Evolutionary conservation across 2,888 invertebrate species (phyloP).

Genomic region (Nymphalis urticae): DNA sequence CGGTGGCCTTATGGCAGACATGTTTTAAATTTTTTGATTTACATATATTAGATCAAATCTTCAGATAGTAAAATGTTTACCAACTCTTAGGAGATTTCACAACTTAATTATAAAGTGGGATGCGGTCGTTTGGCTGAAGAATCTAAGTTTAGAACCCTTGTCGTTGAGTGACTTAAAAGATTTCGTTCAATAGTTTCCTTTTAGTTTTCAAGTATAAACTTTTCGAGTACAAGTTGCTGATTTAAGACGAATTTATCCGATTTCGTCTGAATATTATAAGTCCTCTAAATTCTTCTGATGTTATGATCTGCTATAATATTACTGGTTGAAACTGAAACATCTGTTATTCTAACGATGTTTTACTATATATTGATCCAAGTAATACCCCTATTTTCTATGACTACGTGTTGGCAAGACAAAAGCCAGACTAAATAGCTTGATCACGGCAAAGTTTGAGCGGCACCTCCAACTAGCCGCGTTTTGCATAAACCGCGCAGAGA

Average conservation of each 20-base stretch:
- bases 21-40: too few relatives aligned
- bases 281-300: too few relatives aligned
- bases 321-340: background rate
- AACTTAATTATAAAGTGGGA: too few relatives aligned
- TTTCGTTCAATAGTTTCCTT: constrained; percentile 1
- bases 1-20: too few relatives aligned
- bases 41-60: too few relatives aligned
- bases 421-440: constrained; percentile 31
- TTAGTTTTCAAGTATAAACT: background rate
- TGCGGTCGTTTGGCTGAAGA: too few relatives aligned
- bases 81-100: too few relatives aligned
- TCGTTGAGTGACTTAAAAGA: background rate
- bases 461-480: constrained; percentile 36
- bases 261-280: too few relatives aligned
- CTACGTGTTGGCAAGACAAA: constrained; percentile 17
- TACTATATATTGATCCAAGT: background rate
- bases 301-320: background rate
- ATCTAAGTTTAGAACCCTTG: too few relatives aligned
- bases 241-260: background rate
- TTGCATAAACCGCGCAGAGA: constrained; percentile 46
- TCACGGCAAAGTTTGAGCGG: constrained; percentile 34
- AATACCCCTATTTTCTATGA: background rate
- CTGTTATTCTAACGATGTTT: background rate
- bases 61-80: too few relatives aligned
- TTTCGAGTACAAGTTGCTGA: background rate